These are phyloP conservation scores for Lepus americanus DNA, from an alignment of 2,113 vertebrate genomes.

Conservation along the genomic window DNA sequence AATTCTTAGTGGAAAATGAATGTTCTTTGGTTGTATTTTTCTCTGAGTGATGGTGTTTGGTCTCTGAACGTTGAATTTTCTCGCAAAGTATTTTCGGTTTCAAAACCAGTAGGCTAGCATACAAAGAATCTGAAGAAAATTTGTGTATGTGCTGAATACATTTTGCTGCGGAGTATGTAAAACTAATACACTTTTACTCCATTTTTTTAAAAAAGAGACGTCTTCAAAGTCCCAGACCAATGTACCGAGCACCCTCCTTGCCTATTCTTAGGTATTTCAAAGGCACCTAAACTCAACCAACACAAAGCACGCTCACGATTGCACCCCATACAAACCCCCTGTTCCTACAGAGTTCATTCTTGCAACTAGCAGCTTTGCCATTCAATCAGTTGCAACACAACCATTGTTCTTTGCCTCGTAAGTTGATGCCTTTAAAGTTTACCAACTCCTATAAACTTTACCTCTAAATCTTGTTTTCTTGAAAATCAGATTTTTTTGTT, in stretches of 20 bases:
- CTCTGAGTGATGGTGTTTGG: no score
- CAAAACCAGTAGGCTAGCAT: no score
- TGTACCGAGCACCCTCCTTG: neutral
- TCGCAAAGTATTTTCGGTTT: no score
- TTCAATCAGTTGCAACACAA: neutral
- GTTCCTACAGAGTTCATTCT: neutral
- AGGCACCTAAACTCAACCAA: neutral
- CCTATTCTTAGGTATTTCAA: neutral
- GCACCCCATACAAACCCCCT: neutral
- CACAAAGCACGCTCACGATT: neutral
- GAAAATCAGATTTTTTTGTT: neutral
- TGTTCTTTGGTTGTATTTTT: conserved; percentile 87
- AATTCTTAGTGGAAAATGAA: conserved; percentile 74
- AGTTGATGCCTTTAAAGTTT: neutral
- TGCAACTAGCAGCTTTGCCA: neutral
- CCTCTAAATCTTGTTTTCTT: neutral
- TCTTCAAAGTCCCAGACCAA: neutral
- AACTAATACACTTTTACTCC: no score
- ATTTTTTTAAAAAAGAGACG: neutral
- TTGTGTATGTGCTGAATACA: no score
- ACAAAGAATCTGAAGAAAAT: no score
- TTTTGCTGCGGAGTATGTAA: no score
- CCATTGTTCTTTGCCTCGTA: neutral
- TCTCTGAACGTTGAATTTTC: no score
- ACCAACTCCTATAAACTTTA: neutral